Evolutionary conservation across 2,888 invertebrate genomes (phyloP), one percentile per base, ranked within the genome.

Genomic region (Microchrysa polita): DNA sequence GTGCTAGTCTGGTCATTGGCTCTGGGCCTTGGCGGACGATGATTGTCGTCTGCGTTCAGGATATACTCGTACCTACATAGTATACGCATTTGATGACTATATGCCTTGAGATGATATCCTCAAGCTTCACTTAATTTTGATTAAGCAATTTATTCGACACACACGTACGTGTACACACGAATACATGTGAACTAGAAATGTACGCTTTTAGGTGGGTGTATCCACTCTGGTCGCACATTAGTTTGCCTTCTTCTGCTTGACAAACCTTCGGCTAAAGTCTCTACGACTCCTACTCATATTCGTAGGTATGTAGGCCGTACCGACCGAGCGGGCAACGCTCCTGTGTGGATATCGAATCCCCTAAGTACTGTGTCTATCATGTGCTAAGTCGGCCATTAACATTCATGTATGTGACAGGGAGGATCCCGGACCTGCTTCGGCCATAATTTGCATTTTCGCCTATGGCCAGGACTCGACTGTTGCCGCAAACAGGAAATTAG

Each of bases 81-180:
- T 34, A 34, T 34, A 34, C 27, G 27, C 27, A 34, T 2, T 34
- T 34, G 27, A 5, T 34, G 27, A 34, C 27, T 34, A 2, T n/a
- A n/a, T 34, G 27, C 27, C 27, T 34, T 34, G 27, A 34, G 27
- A 34, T 34, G 27, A 34, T 34, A 34, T 34, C 27, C 27, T 5
- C 4, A 7, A 34, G 27, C 27, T 22, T 22, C 16, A 20, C 14
- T 48, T 65, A 44, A 65, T 65, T 65, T 65, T 48, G 48, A 65
- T 65, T 48, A 65, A 65, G 65, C 65, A 65, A 65, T 65, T 48
- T 65, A 48, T 65, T 65, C 7, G 14, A 16, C 60, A 23, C 4
- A 52, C 16, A 16, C 52, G n/a, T n/a, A n/a, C n/a, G n/a, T n/a
- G n/a, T n/a, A n/a, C n/a, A n/a, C n/a, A n/a, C n/a, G n/a, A n/a